A percentile compares a stretch with the other conserved stretches of the same genome.
These are phyloP conservation scores for Cyclura pinguis DNA, from an alignment of 2,797 vertebrate species.

Conservation along the genomic window DNA sequence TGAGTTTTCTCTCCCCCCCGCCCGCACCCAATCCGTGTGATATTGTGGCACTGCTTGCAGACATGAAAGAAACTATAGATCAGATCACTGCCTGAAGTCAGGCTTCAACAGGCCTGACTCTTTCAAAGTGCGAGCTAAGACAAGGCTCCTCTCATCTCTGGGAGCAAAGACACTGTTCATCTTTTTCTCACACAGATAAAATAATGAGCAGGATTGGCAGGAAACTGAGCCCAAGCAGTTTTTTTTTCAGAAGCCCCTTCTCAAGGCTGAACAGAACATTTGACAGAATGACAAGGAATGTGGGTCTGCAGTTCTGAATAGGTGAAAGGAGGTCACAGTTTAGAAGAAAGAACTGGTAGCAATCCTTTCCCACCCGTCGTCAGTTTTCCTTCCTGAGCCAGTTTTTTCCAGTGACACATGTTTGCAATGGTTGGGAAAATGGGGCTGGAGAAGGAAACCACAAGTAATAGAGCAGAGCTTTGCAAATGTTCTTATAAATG, in stretches of 20 bases:
- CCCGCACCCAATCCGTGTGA: not conserved
- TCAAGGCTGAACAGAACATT: not conserved
- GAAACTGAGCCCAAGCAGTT: constrained; percentile 38
- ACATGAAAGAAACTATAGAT: constrained; percentile 35
- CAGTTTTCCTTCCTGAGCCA: not conserved
- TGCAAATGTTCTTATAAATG: not conserved
- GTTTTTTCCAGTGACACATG: not conserved
- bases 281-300: not conserved
- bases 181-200: rapidly evolving
- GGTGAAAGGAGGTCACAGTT: not conserved
- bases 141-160: constrained; percentile 22
- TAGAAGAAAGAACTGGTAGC: not conserved
- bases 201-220: constrained; percentile 26
- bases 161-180: constrained; percentile 1
- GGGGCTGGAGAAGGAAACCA: not conserved
- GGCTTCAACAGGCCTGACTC: constrained; percentile 35
- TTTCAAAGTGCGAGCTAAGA: constrained; percentile 40
- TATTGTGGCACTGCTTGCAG: constrained; percentile 38
- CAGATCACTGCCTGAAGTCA: constrained; percentile 49
- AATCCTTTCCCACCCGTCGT: no score
- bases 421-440: not conserved
- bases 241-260: constrained; percentile 12
- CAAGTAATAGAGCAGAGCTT: not conserved
- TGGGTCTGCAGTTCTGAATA: not conserved
- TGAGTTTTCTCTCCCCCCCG: not conserved